These are phyloP conservation scores for Triplophysa rosa DNA, from an alignment of 2,113 vertebrate genomes.

Conservation along the genomic window DNA sequence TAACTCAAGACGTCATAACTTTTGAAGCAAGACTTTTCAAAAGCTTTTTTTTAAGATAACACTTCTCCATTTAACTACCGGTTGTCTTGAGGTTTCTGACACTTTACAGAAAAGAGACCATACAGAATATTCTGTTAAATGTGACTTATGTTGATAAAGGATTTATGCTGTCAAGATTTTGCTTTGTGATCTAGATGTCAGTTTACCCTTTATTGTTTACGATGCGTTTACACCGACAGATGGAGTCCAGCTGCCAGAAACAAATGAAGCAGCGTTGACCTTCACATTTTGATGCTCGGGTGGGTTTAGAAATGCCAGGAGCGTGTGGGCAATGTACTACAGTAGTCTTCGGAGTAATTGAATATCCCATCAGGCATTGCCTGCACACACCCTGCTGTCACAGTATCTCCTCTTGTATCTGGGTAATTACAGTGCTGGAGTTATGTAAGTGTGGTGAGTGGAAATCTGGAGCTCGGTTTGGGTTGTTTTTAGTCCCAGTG, in stretches of 20 bases:
- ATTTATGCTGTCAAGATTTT: background rate
- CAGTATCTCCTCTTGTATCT: background rate
- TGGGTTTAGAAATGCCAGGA: slow-evolving; percentile 36
- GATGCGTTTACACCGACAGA: slow-evolving; percentile 1
- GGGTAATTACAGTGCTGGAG: slow-evolving; percentile 4
- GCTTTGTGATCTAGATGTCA: background rate
- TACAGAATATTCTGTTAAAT: background rate
- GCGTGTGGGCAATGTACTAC: background rate
- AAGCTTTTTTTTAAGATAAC: no score
- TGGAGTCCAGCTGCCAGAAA: slow-evolving; percentile 16
- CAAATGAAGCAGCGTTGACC: slow-evolving; percentile 14
- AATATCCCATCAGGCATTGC: slow-evolving; percentile 14
- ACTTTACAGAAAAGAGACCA: background rate
- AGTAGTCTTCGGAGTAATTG: slow-evolving; percentile 7
- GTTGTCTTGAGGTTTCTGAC: no score
- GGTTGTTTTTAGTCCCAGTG: background rate
- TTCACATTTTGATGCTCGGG: slow-evolving; percentile 39
- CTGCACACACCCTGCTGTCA: background rate
- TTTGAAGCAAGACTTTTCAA: no score
- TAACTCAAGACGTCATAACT: no score
- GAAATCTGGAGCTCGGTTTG: background rate
- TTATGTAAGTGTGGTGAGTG: background rate
- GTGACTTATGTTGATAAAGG: background rate
- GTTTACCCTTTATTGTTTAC: background rate
- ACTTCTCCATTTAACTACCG: no score